Evolutionary conservation across 2,113 vertebrate genomes (phyloP), one percentile per base, ranked within the genome.

Genomic region (Lamprotornis superbus): DNA sequence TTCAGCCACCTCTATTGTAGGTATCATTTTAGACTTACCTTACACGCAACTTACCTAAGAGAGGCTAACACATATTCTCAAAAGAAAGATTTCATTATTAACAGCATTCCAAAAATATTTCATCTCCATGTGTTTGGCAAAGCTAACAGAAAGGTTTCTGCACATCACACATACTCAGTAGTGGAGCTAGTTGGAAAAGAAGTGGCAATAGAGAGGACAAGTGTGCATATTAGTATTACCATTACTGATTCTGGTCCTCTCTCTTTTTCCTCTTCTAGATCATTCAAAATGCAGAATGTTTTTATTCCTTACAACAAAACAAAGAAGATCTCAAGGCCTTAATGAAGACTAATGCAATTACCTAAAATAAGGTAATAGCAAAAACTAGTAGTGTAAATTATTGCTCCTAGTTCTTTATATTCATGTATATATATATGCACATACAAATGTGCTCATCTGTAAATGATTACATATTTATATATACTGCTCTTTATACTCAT

Each of bases 11-110:
- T 63, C 28, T 75, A 39, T 68, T 25, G 24, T 55, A 31, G 1
- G 2, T 4, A 20, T 8, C 0, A 0, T 5, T 27, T 8, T 8
- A 64, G 65, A 42, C 40, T 42, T 42, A 42, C 40, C 40, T 15
- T 42, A 42, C 18, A 19, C 27, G 5, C 3, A 31, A 71, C 4
- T 59, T 47, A 52, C 3, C 10, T 65, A 27, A 46, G 12, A 3
- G 7, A 71, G 13, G 21, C 6, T 80, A 50, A 69, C 12, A 65
- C 1, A 18, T 11, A 50, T 40, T 46, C 49, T 79, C 22, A 16
- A 82, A 86, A 40, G 2, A 65, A 5, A 47, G 7, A 39, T 11
- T 40, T 77, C 69, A 6, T 33, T 8, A 17, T 65, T 11, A 57
- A 56, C 37, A 33, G 2, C 6, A 21, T 57, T 61, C 13, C 2